Evolutionary conservation across 2,113 vertebrate genomes (phyloP), one percentile per base, ranked within the genome.

Genomic region (Epinephelus cyanopodus): DNA sequence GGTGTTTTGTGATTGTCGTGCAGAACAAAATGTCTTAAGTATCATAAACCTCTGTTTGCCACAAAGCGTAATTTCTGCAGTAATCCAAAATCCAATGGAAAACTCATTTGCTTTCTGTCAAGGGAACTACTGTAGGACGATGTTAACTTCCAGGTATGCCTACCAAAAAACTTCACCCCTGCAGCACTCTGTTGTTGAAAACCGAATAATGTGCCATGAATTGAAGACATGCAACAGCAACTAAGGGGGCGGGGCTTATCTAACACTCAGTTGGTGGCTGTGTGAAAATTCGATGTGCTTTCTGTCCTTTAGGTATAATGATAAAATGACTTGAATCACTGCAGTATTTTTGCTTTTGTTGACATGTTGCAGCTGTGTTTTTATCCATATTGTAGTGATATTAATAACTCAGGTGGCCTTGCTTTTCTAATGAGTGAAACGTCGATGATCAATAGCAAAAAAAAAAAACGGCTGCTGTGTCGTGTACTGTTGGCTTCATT

Each of bases 401-500:
- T 25, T 5, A 33, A 50, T 57, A 57, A 25, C 33, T 57, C 14
- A 10, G 6, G 1, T 21, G 4, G 56, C 11, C 18, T 27, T 48
- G 5, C 45, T 18, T 25, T 18, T 50, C 29, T 48, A 13, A 65
- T 23, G 21, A 27, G 10, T 6, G 18, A 63, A 64, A 64, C 29
- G n/a, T 42, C 1, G 2, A 47, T 57, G 65, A 81, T 88, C 73
- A 53, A 57, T 57, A 21, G 58, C 11, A 6, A 27, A 57, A 73
- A n/a, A n/a, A n/a, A n/a, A 48, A 56, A 75, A 72, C 4, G 3
- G 25, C 58, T 60, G 62, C 71, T 64, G 17, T 58, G 81, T 25
- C 48, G 3, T 60, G 67, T 10, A 37, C 52, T 52, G 63, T 14
- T 37, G 45, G 65, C 33, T 62, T 86, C 52, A 52, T 80, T 84